Conservation (phyloP, 2,888 invertebrate genomes). For the Brachypalpus laphriformis region DNA sequence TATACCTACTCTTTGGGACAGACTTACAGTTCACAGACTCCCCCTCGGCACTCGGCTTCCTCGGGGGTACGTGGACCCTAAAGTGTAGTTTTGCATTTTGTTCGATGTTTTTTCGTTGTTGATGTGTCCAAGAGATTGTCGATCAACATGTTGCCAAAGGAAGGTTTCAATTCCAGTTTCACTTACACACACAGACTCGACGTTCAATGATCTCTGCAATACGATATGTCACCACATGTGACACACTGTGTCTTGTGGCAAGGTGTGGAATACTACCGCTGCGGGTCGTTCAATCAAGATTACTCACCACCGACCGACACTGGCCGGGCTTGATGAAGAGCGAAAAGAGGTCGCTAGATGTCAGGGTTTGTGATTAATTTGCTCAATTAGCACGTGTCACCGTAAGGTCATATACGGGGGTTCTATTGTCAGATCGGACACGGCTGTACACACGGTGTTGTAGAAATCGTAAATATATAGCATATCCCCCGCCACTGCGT, state of each 20-base stretch:
- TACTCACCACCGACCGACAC: conserved; percentile 13
- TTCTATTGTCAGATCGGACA: conserved; percentile 57
- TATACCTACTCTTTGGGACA: not conserved
- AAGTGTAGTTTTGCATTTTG: conserved; percentile 62
- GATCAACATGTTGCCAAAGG: conserved; percentile 74
- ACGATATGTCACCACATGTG: conserved; percentile 72
- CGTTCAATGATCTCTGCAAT: conserved; percentile 72
- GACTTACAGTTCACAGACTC: conserved; percentile 7
- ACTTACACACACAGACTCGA: conserved; percentile 60
- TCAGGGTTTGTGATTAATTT: conserved; percentile 70
- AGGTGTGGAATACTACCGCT: conserved; percentile 63
- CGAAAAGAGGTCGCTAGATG: conserved; percentile 69
- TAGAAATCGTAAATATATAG: conserved; percentile 67
- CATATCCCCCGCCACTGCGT: conserved; percentile 24
- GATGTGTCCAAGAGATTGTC: conserved; percentile 71
- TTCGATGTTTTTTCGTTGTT: conserved; percentile 62
- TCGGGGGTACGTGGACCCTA: conserved; percentile 3
- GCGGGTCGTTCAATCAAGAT: conserved; percentile 64
- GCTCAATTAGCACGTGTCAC: conserved; percentile 74
- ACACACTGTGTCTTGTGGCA: conserved; percentile 66
- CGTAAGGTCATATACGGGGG: conserved; percentile 57
- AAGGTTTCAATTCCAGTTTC: conserved; percentile 73
- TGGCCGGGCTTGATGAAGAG: conserved; percentile 29
- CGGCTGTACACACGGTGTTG: conserved; percentile 61
- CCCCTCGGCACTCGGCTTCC: not conserved